A percentile compares a stretch with the other conserved stretches of the same genome.
These are phyloP conservation scores for Leucosticte australis DNA, from an alignment of 2,113 vertebrate species.

Conservation along the genomic window DNA sequence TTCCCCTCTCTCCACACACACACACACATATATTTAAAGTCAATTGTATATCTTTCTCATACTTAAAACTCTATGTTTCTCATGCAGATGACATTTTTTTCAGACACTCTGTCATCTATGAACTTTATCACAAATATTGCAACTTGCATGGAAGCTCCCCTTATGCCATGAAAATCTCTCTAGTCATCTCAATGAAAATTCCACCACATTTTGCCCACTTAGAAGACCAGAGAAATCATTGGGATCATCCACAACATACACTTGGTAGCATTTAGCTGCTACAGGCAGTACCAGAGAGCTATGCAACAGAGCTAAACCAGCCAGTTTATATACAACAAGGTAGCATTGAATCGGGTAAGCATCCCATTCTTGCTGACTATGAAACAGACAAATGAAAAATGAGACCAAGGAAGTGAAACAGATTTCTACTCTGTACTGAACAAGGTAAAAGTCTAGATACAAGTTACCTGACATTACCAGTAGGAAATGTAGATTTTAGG, in stretches of 20 bases:
- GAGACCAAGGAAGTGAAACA: not conserved
- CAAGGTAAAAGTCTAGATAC: not conserved
- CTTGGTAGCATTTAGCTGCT: not conserved
- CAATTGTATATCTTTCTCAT: not conserved
- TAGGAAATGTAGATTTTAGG: not conserved
- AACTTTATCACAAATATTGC: not conserved
- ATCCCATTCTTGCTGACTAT: not conserved
- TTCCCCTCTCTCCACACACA: accelerated
- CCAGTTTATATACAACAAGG: not conserved
- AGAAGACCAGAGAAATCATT: not conserved
- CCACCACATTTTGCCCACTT: not conserved
- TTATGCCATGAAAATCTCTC: not conserved
- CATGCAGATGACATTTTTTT: not conserved
- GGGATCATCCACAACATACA: not conserved
- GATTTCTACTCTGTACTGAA: not conserved
- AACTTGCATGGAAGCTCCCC: not conserved
- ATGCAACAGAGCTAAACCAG: not conserved
- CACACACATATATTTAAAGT: no score
- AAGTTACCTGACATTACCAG: not conserved
- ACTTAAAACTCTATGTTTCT: not conserved
- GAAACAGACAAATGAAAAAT: not conserved
- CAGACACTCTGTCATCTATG: not conserved
- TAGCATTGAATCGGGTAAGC: not conserved
- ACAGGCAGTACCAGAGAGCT: not conserved
- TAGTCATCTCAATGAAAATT: not conserved